Evolutionary conservation across 2,888 invertebrate genomes (phyloP), one percentile per base, ranked within the genome.

Genomic region (Zaprionus lineosus): DNA sequence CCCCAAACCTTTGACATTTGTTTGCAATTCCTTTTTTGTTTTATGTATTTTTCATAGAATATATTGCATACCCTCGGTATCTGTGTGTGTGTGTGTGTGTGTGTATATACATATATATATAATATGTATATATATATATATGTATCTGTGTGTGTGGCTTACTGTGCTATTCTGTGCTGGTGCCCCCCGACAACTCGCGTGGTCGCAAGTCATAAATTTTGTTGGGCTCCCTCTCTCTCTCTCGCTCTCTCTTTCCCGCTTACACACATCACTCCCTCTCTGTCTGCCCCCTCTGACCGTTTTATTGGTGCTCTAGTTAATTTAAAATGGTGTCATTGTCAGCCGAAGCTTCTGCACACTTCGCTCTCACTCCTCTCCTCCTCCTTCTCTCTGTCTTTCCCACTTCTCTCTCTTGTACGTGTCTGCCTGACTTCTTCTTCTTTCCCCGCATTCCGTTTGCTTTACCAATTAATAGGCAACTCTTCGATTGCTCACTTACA

Each of bases 241-340:
- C 12, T 19, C 15, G 11, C 33, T 12, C 33, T 24, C 24, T 2
- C 41, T 0, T 29, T 12, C 9, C 2, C 19, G n/a, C 34, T 29
- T n/a, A n/a, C n/a, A n/a, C 16, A 6, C 15, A 14, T 8, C 14
- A 8, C 19, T 8, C n/a, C 8, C 5, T 5, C 15, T 5, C 8
- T 37, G 5, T 21, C 15, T 43, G 14, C 15, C 16, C 8, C 19
- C n/a, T 3, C 16, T 24, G 34, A 15, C 26, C 24, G 19, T 28
- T 56, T 60, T 68, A 37, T 57, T 40, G 60, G 29, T 69, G 66
- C 65, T 75, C 83, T 62, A 71, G 73, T 79, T 76, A 46, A 73
- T 61, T 63, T 68, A 39, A 66, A 76, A 70, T 74, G 74, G 82
- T 82, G 82, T 82, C 82, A 82, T 76, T 82, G 83, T 74, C 83